Percentiles rank a stretch among this genome's conserved stretches.
Conservation (phyloP, 2,113 vertebrate genomes). For the Eudyptes chrysolophus region DNA sequence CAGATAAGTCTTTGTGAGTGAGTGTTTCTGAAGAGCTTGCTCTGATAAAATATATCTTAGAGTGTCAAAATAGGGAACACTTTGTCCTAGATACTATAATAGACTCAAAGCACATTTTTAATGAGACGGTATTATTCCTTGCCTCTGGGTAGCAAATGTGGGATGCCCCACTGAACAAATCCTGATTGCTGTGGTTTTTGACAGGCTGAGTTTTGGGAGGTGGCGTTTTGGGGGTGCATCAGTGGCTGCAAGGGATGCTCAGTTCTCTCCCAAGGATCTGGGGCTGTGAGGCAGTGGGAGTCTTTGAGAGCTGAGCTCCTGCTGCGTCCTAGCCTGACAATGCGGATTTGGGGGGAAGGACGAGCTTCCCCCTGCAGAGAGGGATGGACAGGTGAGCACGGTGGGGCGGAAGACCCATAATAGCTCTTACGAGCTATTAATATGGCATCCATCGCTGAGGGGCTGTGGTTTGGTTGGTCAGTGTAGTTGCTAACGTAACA, state of each 20-base stretch:
- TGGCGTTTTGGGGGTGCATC: background rate
- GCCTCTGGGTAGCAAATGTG: background rate
- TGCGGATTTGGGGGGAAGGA: background rate
- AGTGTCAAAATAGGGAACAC: slow-evolving; percentile 48
- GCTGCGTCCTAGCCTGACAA: fast-evolving
- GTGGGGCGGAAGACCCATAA: background rate
- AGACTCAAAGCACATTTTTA: slow-evolving; percentile 8
- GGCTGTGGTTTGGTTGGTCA: background rate
- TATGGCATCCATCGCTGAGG: fast-evolving
- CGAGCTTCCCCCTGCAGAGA: background rate
- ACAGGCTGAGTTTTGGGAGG: background rate
- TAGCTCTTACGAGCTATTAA: background rate
- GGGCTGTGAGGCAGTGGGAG: background rate
- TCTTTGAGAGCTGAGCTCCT: background rate
- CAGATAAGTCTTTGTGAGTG: background rate
- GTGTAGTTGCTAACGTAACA: fast-evolving
- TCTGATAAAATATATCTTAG: slow-evolving; percentile 28
- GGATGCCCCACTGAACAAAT: slow-evolving; percentile 21
- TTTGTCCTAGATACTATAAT: slow-evolving; percentile 59
- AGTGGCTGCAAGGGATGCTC: background rate
- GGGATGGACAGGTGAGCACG: background rate
- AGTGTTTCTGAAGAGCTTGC: slow-evolving; percentile 26
- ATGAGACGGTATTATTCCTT: slow-evolving; percentile 11
- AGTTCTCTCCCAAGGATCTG: background rate
- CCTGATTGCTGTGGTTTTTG: background rate